Evolutionary conservation across 2,888 invertebrate genomes (phyloP), one percentile per base, ranked within the genome.

Genomic region (Cephus pygmeus): DNA sequence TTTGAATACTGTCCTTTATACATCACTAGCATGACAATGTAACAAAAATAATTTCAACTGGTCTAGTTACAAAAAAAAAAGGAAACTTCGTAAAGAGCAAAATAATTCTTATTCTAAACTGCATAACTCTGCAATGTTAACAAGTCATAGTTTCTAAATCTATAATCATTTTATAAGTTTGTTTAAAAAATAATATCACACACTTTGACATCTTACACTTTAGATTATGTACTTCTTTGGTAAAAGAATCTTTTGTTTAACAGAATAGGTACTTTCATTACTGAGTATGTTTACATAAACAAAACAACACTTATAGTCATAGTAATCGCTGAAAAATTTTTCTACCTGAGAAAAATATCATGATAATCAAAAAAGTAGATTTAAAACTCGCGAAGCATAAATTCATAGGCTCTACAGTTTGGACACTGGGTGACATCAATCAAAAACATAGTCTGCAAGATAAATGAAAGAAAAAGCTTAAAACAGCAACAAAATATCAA

Each of bases 341-440:
- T 56, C 56, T 56, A 23, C 56, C 23, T 23, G 23, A 23, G 56
- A 56, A 56, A 56, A 56, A 56, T 56, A 23, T 56, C 4, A 15
- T 56, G 56, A 56, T 9, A 6, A 40, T 40, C 2, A 9, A 9
- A 23, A 23, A 2, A 2, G 1, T 56, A 1, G 23, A 56, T 69
- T 78, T 78, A 82, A 75, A 81, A 79, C 76, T 87, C 86, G 0
- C 35, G 77, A 15, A 88, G 79, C 85, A 85, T 85, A 69, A 77
- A 83, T 12, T 79, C 81, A 71, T 81, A 83, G 1, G 83, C 80
- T 76, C 78, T 83, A 86, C 93, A 93, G 12, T 92, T 90, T 4
- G 93, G 93, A 81, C 93, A 93, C 78, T 92, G 92, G 0, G 92
- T 82, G 78, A 93, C 92, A 78, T 93, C 93, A 81, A 92, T 85